Conservation (phyloP, 2,797 vertebrate genomes). For the Cheirogaleus major region DNA sequence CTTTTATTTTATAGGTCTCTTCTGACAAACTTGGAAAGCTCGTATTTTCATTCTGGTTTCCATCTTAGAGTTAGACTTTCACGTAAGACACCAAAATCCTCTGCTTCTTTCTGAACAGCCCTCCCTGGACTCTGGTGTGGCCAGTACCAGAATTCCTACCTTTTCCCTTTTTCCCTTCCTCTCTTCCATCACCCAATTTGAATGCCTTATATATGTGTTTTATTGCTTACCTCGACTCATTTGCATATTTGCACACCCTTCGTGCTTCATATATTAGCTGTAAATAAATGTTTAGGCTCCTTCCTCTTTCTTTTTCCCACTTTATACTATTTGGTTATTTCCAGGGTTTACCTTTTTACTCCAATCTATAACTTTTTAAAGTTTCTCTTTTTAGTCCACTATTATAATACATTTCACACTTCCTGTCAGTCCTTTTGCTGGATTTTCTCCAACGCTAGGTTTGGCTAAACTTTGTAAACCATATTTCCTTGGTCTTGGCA, state of each 20-base stretch:
- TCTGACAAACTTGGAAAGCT: background rate
- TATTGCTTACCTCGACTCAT: background rate
- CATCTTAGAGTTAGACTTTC: background rate
- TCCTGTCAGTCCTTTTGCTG: background rate
- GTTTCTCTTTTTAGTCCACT: conserved; percentile 15
- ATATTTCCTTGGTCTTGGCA: background rate
- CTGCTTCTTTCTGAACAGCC: background rate
- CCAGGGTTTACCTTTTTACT: background rate
- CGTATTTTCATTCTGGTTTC: background rate
- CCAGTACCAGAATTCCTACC: background rate
- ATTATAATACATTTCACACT: background rate
- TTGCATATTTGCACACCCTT: background rate
- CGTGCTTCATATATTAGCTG: background rate
- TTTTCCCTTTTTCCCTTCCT: background rate
- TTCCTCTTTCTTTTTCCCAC: background rate
- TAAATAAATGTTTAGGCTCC: background rate
- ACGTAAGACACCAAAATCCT: background rate
- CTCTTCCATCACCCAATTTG: background rate
- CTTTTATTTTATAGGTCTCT: background rate
- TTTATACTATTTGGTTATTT: background rate
- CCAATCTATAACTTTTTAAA: background rate
- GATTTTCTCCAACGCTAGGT: background rate
- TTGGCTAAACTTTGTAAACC: background rate
- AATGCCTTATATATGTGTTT: background rate
- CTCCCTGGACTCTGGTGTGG: background rate